Base-by-base conservation (phyloP, 2,113 vertebrate genomes). In the Indri indri region DNA sequence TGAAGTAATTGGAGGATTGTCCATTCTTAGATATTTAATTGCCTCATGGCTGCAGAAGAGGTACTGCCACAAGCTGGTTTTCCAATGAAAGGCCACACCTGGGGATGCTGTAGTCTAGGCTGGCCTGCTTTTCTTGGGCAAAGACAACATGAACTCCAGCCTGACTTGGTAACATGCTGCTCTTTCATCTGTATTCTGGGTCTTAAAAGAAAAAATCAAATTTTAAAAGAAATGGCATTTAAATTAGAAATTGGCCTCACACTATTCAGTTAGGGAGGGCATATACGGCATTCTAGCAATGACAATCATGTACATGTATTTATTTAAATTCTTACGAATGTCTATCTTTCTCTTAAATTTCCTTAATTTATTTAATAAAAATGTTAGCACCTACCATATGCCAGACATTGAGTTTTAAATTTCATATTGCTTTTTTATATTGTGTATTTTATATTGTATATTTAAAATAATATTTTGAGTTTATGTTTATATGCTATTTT, bases 1-100 rank as follows among this genome's bases (percentile, higher is more conserved):
- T 1, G 32, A 89, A 57, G 92, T 66, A 52, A 45, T 0, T 61
- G 68, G 42, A 82, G 42, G 57, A 30, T 42, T 54, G 91, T 80
- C 68, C 70, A 7, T 88, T 93, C 61, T 88, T 86, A 40, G 52
- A 30, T 81, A 77, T 86, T 81, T 66, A 91, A 93, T 87, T 70
- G 91, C 82, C 61, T 93, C 27, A 0, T 0, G n/a, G 37, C 32
- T 86, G 61, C 59, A 57, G 59, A 14, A 85, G 34, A 63, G 22
- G 12, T 66, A 16, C 40, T 27, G 18, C 42, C 40, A 65, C 34
- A 45, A 77, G 61, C 71, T 70, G 61, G 47, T 14, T 73, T 74
- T 34, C 20, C 40, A 54, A 34, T 8, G 71, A 61, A 81, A 88
- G 37, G 50, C 42, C 13, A 23, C 54, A 11, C 27, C 30, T 0